A percentile compares a stretch with the other conserved stretches of the same genome.
phyloP scores from a whole-genome alignment of 2,797 vertebrate species.

The Kryptopterus vitreolus region DNA sequence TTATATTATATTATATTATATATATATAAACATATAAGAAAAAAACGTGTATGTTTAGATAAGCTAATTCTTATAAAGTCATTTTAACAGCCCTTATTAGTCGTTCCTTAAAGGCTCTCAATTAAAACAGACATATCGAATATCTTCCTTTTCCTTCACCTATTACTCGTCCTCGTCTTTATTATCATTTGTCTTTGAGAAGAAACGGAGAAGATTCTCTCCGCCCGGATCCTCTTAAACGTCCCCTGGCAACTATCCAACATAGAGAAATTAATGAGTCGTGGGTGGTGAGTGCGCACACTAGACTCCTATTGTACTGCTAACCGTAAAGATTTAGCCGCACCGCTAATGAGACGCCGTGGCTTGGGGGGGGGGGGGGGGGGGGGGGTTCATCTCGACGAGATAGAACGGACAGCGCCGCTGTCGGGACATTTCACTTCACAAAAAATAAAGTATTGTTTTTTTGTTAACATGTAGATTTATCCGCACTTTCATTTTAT shows the following conservation, averaged over 20 bases:
- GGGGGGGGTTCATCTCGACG: neutral
- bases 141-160: neutral
- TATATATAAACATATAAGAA: too few relatives aligned
- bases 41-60: too few relatives aligned
- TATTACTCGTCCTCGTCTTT: neutral
- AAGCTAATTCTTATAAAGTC: too few relatives aligned
- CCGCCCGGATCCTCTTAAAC: neutral
- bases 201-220: neutral
- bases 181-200: neutral
- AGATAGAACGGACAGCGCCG: neutral
- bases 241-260: neutral
- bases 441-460: too few relatives aligned
- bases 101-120: too few relatives aligned
- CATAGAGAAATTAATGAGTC: conserved; percentile 10
- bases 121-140: too few relatives aligned
- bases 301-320: neutral
- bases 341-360: neutral
- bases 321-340: neutral
- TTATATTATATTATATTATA: too few relatives aligned
- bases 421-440: too few relatives aligned
- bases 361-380: too few relatives aligned
- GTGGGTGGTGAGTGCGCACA: neutral
- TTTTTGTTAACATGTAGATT: too few relatives aligned
- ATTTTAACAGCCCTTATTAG: too few relatives aligned
- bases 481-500: too few relatives aligned